Base-by-base conservation (phyloP, 2,797 vertebrate species). In the Arremon brunneinucha region DNA sequence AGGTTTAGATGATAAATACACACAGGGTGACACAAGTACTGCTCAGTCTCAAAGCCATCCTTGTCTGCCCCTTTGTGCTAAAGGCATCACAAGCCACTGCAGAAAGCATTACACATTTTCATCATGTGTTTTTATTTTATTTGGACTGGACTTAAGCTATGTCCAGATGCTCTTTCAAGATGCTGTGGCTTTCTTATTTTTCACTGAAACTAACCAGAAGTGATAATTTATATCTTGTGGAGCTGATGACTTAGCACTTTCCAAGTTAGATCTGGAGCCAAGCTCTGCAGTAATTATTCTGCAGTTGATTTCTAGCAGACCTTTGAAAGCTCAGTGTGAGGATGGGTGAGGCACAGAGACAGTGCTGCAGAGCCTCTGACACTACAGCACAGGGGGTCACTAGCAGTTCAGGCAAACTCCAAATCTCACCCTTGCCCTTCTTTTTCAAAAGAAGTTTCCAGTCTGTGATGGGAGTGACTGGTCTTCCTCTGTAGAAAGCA, bases 201-300 rank as follows among this genome's bases (percentile, higher is more conserved):
- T 56, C 30, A 14, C 11, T 71, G 81, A 80, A 63, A 43, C 32
- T 90, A 88, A 90, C 56, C 70, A 85, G 64, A 79, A 87, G 8
- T 39, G 80, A 39, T 83, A 68, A 95, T 94, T 95, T 92, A 53
- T 35, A 37, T 64, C 78, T 60, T 27, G 20, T 37, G 35, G 87
- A 86, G 68, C 76, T 87, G 84, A 93, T 94, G 90, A 90, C 64
- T 89, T 87, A 32, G 88, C 92, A 72, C 47, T 92, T 94, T 53
- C 64, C 57, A 23, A 52, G 57, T 44, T 27, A 27, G 47, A 57
- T 65, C 34, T 57, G 50, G 46, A 93, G 91, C 87, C 89, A 92
- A 77, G 78, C 5, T 3, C 81, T 93, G 90, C 49, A 11, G 75
- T 77, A 60, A 90, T 93, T 92, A 60, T 85, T 94, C 82, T 88